Conservation (phyloP, 35 echinoderm and acorn worm species). For the Eucidaris tribuloides region DNA sequence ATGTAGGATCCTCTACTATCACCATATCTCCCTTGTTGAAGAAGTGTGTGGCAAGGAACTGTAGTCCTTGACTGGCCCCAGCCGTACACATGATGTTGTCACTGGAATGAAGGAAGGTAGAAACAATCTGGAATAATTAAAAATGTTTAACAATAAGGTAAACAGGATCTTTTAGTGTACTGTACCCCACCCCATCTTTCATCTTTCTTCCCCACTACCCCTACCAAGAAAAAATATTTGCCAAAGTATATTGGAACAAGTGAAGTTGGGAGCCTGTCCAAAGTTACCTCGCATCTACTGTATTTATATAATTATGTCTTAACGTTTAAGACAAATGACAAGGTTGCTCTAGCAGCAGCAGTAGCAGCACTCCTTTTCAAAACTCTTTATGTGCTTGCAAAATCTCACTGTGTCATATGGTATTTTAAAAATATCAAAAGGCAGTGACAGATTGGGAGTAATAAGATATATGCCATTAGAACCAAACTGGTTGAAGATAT, state of each 20-base stretch:
- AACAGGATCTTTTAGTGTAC: neutral
- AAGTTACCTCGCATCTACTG: neutral
- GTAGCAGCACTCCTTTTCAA: too few species aligned
- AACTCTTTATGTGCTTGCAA: too few species aligned
- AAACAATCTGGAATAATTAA: too few species aligned
- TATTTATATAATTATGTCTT: too few species aligned
- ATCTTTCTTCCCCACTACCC: neutral
- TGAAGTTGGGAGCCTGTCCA: neutral
- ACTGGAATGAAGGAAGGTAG: constrained; percentile 30
- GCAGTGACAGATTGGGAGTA: too few species aligned
- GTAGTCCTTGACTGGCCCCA: constrained; percentile 64
- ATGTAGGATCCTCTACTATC: constrained; percentile 78
- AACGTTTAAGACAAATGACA: too few species aligned
- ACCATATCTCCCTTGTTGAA: constrained; percentile 66
- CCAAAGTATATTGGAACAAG: neutral
- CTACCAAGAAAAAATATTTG: neutral
- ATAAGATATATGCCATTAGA: too few species aligned
- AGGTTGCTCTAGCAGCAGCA: too few species aligned
- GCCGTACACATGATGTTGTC: constrained; percentile 39
- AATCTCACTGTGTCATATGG: too few species aligned
- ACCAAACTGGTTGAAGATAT: too few species aligned
- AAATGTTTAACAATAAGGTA: neutral
- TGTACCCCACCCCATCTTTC: neutral
- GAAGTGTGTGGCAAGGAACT: constrained; percentile 28
- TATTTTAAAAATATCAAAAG: too few species aligned